These are phyloP conservation scores for Rhegmatorhina hoffmannsi DNA, from an alignment of 2,113 vertebrate species.

Conservation along the genomic window DNA sequence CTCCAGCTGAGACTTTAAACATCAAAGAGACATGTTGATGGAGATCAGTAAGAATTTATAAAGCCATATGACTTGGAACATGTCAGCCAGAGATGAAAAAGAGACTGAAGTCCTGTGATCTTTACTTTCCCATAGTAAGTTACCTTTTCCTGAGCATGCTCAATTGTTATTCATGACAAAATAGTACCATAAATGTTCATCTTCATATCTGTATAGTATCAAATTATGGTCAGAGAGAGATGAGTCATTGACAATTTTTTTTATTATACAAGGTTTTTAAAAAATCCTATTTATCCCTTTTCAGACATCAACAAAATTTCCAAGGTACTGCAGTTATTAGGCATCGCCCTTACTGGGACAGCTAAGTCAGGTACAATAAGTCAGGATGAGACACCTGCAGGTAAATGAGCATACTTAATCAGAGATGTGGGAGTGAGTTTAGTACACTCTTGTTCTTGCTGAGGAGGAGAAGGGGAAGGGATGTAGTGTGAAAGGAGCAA, in stretches of 20 bases:
- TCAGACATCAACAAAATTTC: not conserved
- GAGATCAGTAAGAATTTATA: slow-evolving; percentile 30
- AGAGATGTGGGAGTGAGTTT: not conserved
- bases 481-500: not conserved
- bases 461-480: not conserved
- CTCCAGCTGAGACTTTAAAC: slow-evolving; percentile 44
- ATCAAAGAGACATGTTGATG: slow-evolving; percentile 15
- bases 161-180: not conserved
- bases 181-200: not conserved
- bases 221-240: not conserved
- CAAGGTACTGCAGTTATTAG: not conserved
- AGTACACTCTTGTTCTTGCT: not conserved
- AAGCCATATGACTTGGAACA: slow-evolving; percentile 1
- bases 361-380: not conserved
- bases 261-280: not conserved
- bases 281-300: not conserved
- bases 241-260: not conserved
- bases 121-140: slow-evolving; percentile 2
- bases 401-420: not conserved
- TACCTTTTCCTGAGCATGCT: not conserved
- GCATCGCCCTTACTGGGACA: not conserved
- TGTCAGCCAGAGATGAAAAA: slow-evolving; percentile 32
- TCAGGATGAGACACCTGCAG: not conserved
- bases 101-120: slow-evolving; percentile 12
- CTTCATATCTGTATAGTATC: not conserved